phyloP scores from a whole-genome alignment of 2,113 vertebrate genomes.

The Forbesichthys agassizii region DNA sequence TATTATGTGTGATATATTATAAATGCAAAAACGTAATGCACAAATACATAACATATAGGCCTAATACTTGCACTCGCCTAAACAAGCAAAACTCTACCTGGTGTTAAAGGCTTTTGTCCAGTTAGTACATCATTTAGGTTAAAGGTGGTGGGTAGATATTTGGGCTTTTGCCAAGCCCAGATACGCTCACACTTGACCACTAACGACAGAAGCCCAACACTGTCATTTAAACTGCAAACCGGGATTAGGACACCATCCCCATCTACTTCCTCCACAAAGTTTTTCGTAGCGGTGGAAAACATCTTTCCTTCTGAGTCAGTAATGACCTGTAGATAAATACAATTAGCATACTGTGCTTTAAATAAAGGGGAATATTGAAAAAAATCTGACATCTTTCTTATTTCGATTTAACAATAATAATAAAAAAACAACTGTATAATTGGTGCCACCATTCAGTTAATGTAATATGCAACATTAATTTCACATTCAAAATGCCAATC shows the following conservation, averaged over 20 bases:
- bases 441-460: no score
- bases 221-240: constrained; percentile 83
- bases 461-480: no score
- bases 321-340: no score
- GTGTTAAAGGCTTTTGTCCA: constrained; percentile 75
- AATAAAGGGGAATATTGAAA: no score
- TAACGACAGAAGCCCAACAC: constrained; percentile 79
- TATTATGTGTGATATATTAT: neutral
- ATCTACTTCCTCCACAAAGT: constrained; percentile 88
- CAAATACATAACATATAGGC: neutral
- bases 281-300: constrained; percentile 91
- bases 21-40: neutral
- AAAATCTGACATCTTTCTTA: no score
- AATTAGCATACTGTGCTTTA: no score
- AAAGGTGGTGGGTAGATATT: constrained; percentile 84
- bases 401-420: no score
- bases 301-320: constrained; percentile 61
- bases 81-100: constrained; percentile 76
- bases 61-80: neutral
- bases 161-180: constrained; percentile 91
- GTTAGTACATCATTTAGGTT: constrained; percentile 83
- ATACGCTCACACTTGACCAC: constrained; percentile 84
- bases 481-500: no score
- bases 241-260: constrained; percentile 82
- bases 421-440: no score